Percentiles rank a stretch among this genome's conserved stretches.
phyloP scores from a whole-genome alignment of 2,113 vertebrate genomes.

The Melanostigma gelatinosum region DNA sequence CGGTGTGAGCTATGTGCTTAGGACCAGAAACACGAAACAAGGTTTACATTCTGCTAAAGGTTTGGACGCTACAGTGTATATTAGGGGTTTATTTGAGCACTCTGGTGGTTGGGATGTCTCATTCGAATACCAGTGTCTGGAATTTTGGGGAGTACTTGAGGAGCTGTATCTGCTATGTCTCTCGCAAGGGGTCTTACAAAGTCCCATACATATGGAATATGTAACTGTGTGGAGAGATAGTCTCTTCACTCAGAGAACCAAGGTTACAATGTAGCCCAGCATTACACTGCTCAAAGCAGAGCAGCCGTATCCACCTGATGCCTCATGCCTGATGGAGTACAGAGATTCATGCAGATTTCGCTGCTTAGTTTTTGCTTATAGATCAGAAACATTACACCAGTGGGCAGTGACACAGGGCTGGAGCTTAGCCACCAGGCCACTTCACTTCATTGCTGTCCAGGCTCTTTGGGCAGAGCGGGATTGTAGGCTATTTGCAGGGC shows the following conservation, averaged over 20 bases:
- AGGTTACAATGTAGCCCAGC: not conserved
- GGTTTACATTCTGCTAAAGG: too few relatives aligned
- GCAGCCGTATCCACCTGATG: not conserved
- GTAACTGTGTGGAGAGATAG: not conserved
- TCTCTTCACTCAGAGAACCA: not conserved
- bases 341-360: conserved; percentile 7
- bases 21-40: too few relatives aligned
- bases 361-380: conserved; percentile 3
- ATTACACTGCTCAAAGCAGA: not conserved
- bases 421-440: conserved; percentile 16
- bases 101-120: too few relatives aligned
- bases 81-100: too few relatives aligned
- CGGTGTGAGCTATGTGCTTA: too few relatives aligned
- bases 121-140: too few relatives aligned
- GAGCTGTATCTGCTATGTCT: too few relatives aligned
- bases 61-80: too few relatives aligned
- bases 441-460: conserved; percentile 22
- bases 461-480: conserved; percentile 8
- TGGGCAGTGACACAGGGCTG: conserved; percentile 8
- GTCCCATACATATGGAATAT: too few relatives aligned
- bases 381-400: conserved; percentile 23
- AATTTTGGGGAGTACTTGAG: too few relatives aligned
- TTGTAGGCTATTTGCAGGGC: conserved; percentile 8
- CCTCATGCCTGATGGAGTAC: not conserved
- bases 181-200: too few relatives aligned